Evolutionary conservation across 2,797 vertebrate species (phyloP).

Genomic region (Coregonus ussuriensis): DNA sequence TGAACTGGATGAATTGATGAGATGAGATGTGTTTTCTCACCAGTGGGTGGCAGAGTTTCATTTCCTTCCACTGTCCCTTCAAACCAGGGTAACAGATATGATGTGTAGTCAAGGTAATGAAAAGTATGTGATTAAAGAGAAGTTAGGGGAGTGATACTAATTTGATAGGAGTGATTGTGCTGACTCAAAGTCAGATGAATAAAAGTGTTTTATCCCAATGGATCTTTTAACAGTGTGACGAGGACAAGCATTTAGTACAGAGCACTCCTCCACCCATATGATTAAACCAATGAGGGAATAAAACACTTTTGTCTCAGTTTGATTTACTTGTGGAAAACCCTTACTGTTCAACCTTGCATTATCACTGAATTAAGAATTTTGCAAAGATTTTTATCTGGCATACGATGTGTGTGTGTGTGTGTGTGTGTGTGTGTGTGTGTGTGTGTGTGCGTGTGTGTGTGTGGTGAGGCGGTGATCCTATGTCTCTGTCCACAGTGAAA

Average conservation of each 20-base stretch:
- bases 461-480: no score
- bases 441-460: no score
- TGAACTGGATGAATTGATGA: conserved; percentile 10
- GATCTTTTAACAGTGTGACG: conserved; percentile 31
- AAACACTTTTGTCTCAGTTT: conserved; percentile 27
- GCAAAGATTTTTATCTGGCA: neutral
- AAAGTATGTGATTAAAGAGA: conserved; percentile 62
- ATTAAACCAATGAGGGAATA: conserved; percentile 45
- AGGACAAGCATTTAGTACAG: conserved; percentile 17
- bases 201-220: conserved; percentile 50
- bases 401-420: neutral
- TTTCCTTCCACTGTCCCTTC: conserved; percentile 51
- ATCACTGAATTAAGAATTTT: conserved; percentile 5
- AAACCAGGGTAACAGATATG: neutral
- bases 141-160: conserved; percentile 64
- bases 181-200: conserved; percentile 64
- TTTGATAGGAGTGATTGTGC: conserved; percentile 62
- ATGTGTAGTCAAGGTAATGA: conserved; percentile 44
- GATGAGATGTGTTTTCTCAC: conserved; percentile 40
- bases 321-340: conserved; percentile 23
- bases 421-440: neutral
- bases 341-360: conserved; percentile 1
- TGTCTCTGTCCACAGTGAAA: no score
- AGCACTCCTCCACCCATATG: conserved; percentile 25
- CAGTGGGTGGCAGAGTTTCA: conserved; percentile 76